phyloP scores from a whole-genome alignment of 2,888 invertebrate species.

The Onthophagus sagittarius region DNA sequence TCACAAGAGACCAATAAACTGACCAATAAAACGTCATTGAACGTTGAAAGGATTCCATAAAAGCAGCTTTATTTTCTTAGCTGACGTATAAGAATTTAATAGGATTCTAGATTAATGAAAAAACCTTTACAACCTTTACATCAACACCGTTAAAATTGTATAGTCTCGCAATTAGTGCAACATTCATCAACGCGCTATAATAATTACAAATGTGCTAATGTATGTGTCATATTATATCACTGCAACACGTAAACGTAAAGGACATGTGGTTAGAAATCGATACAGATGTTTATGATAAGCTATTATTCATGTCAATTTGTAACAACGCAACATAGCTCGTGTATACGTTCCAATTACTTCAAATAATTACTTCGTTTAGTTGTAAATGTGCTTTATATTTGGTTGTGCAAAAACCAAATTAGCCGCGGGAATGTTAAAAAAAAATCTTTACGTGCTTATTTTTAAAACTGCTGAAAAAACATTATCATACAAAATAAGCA shows the following conservation, averaged over 20 bases:
- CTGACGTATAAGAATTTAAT: slow-evolving; percentile 6
- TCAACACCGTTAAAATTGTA: neutral
- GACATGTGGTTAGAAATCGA: neutral
- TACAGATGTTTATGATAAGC: neutral
- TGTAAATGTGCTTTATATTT: no score
- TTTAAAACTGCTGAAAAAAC: neutral
- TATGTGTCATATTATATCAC: neutral
- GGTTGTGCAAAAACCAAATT: neutral
- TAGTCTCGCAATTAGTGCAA: neutral
- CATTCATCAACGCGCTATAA: neutral
- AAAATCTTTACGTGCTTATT: neutral
- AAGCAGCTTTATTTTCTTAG: neutral
- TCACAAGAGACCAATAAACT: neutral
- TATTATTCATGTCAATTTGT: neutral
- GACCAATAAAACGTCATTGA: slow-evolving; percentile 5
- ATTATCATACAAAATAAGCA: neutral
- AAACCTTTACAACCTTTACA: neutral
- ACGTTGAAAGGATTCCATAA: neutral
- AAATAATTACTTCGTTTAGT: no score
- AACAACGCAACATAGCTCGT: neutral
- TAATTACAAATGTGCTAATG: neutral
- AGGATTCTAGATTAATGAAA: neutral
- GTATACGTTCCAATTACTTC: neutral
- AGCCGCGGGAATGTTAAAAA: neutral
- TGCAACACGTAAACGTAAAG: neutral